These are phyloP conservation scores for Drosophila vallismaia DNA, from an alignment of 2,888 invertebrate species.

Conservation along the genomic window DNA sequence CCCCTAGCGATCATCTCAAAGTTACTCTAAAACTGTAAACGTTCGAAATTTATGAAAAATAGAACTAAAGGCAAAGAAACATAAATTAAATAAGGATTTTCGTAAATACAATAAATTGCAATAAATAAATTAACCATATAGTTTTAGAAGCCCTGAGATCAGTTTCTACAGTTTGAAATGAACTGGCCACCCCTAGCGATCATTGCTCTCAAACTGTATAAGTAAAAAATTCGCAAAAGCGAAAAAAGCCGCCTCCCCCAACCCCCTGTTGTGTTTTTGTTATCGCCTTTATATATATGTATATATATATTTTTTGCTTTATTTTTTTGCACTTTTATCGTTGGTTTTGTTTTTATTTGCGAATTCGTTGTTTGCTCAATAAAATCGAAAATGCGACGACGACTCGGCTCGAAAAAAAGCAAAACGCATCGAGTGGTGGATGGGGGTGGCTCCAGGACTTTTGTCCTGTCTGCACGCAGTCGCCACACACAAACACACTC, in stretches of 20 bases:
- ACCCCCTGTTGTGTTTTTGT: constrained; percentile 4
- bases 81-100: too few species aligned
- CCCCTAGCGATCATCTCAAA: not conserved
- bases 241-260: not conserved
- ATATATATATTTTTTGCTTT: constrained; percentile 20
- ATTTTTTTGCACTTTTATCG: constrained; percentile 69
- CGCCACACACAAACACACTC: constrained; percentile 58
- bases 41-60: not conserved
- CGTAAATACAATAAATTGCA: too few species aligned
- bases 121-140: not conserved
- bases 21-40: not conserved
- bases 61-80: not conserved
- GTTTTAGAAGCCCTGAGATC: not conserved
- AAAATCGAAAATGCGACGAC: constrained; percentile 80
- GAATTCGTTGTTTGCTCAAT: constrained; percentile 83
- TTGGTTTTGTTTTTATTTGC: constrained; percentile 80
- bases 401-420: not conserved
- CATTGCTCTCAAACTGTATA: not conserved
- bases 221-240: not conserved
- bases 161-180: not conserved
- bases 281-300: constrained; percentile 13
- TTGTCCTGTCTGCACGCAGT: constrained; percentile 67
- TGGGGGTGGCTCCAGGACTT: constrained; percentile 28
- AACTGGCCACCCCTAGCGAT: not conserved
- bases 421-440: constrained; percentile 32